A percentile compares a stretch with the other conserved stretches of the same genome.
Evolutionary conservation across 1,140 invertebrate species (phyloP).

Genomic region (Drosophila chauvacae): DNA sequence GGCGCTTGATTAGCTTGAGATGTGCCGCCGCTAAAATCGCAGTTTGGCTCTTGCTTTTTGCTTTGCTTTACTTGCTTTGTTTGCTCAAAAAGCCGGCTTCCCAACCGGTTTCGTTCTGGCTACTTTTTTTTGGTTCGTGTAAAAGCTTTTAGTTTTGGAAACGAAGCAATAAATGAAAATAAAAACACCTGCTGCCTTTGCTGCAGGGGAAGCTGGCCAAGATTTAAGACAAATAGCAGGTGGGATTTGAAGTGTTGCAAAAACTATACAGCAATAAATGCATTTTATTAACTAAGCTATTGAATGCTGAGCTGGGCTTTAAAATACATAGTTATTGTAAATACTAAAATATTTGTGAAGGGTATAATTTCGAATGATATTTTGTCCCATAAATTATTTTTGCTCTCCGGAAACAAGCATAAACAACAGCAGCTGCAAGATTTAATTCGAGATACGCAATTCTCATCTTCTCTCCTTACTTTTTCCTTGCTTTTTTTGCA

Average conservation of each 20-base stretch:
- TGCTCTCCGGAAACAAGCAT: neutral
- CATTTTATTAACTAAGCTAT: neutral
- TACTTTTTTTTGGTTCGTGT: conserved; percentile 6
- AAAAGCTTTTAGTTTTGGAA: conserved; percentile 27
- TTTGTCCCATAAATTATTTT: neutral
- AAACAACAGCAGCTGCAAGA: conserved; percentile 52
- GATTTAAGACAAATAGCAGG: conserved; percentile 24
- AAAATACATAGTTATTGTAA: neutral
- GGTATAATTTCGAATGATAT: neutral
- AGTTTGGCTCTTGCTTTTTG: conserved; percentile 12
- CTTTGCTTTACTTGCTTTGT: conserved; percentile 37
- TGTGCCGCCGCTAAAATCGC: conserved; percentile 26
- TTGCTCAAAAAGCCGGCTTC: conserved; percentile 35
- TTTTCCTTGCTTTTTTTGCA: conserved; percentile 13
- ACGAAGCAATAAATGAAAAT: conserved; percentile 22
- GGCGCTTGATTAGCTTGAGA: conserved; percentile 41
- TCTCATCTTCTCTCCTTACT: conserved; percentile 11
- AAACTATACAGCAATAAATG: conserved; percentile 5
- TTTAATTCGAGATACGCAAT: conserved; percentile 35
- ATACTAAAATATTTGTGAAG: too few relatives aligned
- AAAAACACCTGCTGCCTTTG: conserved; percentile 47
- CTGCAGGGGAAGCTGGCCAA: conserved; percentile 19
- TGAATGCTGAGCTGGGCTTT: neutral
- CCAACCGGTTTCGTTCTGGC: conserved; percentile 42
- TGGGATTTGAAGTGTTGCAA: conserved; percentile 13